Evolutionary conservation across 2,888 invertebrate species (phyloP).

Genomic region (Scaptomyza caliginosa): DNA sequence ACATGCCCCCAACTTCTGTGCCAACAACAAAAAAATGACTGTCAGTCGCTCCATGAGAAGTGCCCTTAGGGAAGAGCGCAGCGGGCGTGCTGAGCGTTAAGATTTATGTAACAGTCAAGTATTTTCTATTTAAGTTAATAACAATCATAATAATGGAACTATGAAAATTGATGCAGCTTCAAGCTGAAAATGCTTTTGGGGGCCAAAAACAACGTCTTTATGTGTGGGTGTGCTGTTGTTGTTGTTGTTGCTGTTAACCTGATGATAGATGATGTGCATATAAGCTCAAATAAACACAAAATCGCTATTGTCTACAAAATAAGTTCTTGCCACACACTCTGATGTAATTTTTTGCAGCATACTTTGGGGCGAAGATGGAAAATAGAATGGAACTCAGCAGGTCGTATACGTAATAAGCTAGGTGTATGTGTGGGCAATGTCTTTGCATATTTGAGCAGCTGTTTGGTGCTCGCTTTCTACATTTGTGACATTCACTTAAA

Average conservation of each 20-base stretch:
- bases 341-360: conserved; percentile 21
- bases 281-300: conserved; percentile 76
- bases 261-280: conserved; percentile 79
- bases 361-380: conserved; percentile 14
- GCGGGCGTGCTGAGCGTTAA: conserved; percentile 52
- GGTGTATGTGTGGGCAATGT: conserved; percentile 40
- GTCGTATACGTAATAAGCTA: conserved; percentile 63
- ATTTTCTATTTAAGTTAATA: conserved; percentile 82
- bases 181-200: conserved; percentile 17
- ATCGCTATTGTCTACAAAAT: conserved; percentile 66
- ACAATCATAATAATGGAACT: conserved; percentile 81
- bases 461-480: conserved; percentile 50
- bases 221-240: conserved; percentile 1
- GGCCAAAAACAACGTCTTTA: neutral
- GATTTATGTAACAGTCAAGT: conserved; percentile 80
- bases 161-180: conserved; percentile 74
- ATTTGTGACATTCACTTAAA: conserved; percentile 79
- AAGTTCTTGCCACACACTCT: conserved; percentile 21
- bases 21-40: neutral
- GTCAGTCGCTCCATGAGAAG: neutral
- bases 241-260: conserved; percentile 41
- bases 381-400: conserved; percentile 34
- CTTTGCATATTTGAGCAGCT: conserved; percentile 73
- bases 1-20: conserved; percentile 52
- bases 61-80: conserved; percentile 31